These are phyloP conservation scores for Geodia barretti DNA, from an alignment of 37 sponge, comb jelly and placozoan species.

Conservation along the genomic window DNA sequence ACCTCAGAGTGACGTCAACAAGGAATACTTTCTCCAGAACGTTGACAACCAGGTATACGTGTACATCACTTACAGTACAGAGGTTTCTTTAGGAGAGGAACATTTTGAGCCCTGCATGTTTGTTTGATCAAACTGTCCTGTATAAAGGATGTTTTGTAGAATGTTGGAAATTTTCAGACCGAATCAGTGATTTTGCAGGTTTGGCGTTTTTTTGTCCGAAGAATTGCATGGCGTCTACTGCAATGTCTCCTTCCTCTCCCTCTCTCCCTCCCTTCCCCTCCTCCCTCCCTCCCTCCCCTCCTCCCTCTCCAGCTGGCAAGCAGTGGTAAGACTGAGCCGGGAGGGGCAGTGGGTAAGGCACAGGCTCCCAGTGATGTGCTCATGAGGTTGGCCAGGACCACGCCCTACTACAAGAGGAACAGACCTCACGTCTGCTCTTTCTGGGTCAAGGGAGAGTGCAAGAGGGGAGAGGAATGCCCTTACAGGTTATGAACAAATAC, in stretches of 20 bases:
- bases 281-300: background rate
- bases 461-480: conserved; percentile 95
- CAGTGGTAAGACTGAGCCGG: conserved; percentile 63
- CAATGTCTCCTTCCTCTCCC: background rate
- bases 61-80: no score
- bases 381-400: conserved; percentile 88
- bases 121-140: no score
- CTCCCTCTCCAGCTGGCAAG: conserved; percentile 26
- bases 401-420: conserved; percentile 99
- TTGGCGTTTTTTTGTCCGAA: no score
- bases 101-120: no score
- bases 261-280: background rate
- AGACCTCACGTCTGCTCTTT: conserved; percentile 99
- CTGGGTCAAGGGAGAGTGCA: conserved; percentile 99
- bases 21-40: conserved; percentile 92
- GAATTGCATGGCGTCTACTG: no score
- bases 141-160: no score
- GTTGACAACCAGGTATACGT: conserved; percentile 73
- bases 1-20: conserved; percentile 93
- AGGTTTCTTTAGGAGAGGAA: no score
- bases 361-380: conserved; percentile 85
- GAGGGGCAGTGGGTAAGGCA: conserved; percentile 89
- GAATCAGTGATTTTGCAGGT: no score
- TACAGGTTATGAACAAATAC: no score
- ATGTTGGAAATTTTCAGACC: no score